Evolutionary conservation across 35 echinoderm and acorn worm species (phyloP).

Genomic region (Apostichopus californicus): DNA sequence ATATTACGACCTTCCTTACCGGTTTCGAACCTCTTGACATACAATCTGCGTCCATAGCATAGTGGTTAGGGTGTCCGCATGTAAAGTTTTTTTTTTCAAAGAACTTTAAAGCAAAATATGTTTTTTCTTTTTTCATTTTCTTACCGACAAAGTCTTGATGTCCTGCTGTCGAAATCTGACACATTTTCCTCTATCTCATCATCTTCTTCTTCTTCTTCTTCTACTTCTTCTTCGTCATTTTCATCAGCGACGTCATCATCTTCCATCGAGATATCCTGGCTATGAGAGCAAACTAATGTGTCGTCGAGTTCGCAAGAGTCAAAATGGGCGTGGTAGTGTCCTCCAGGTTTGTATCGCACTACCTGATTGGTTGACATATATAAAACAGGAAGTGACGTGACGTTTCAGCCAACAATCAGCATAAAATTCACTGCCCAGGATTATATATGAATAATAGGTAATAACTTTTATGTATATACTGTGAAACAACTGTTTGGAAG

Average conservation of each 20-base stretch:
- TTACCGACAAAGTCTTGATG: slow-evolving; percentile 6
- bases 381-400: background rate
- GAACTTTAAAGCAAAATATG: background rate
- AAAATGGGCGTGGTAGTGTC: slow-evolving; percentile 87
- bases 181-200: background rate
- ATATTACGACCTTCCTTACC: too few species aligned
- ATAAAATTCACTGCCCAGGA: too few species aligned
- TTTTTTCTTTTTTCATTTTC: background rate
- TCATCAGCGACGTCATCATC: background rate
- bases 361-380: slow-evolving; percentile 42
- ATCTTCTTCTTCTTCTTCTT: background rate
- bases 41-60: too few species aligned
- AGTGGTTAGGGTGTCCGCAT: too few species aligned
- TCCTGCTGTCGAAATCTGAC: background rate
- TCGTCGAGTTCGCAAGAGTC: slow-evolving; percentile 66
- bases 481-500: too few species aligned
- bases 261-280: background rate
- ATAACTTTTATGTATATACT: too few species aligned
- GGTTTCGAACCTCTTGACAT: too few species aligned
- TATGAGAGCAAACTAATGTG: slow-evolving; percentile 55
- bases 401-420: too few species aligned
- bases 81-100: too few species aligned
- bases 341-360: slow-evolving; percentile 68
- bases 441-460: too few species aligned
- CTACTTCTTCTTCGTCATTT: background rate